Percentiles rank a stretch among this genome's conserved stretches.
These are phyloP conservation scores for Amphiprion clarkii DNA, from an alignment of 2,797 vertebrate species.

Conservation along the genomic window DNA sequence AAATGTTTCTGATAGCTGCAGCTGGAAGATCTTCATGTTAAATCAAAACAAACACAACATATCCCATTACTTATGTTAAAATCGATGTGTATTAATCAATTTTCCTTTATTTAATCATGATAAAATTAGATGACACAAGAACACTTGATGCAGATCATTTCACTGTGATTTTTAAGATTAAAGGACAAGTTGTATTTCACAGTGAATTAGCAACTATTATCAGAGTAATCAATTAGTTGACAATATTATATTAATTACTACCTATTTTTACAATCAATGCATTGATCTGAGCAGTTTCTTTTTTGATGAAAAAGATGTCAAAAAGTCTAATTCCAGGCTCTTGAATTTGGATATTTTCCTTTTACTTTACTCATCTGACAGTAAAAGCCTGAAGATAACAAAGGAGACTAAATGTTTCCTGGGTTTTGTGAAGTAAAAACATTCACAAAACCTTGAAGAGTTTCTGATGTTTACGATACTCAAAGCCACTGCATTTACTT, in stretches of 20 bases:
- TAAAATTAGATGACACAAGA: neutral
- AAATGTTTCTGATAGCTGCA: neutral
- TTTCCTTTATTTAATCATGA: neutral
- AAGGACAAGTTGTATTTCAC: neutral
- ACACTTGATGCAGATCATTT: neutral
- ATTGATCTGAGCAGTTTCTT: too few species aligned
- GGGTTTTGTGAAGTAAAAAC: slow-evolving; percentile 10
- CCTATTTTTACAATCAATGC: too few species aligned
- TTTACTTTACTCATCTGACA: too few species aligned
- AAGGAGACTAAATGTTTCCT: neutral
- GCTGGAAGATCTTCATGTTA: neutral
- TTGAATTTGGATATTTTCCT: too few species aligned
- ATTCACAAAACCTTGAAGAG: slow-evolving; percentile 9
- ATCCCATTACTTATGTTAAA: neutral
- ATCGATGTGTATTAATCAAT: neutral
- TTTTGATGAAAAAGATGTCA: too few species aligned
- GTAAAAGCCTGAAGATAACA: slow-evolving; percentile 2
- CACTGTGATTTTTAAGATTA: neutral
- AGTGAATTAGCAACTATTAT: too few species aligned
- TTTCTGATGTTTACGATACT: slow-evolving; percentile 14
- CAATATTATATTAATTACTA: too few species aligned
- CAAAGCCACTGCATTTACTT: slow-evolving; percentile 1
- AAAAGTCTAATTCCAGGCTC: too few species aligned
- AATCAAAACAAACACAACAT: neutral
- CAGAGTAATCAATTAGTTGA: too few species aligned